Conservation (phyloP, 2,797 vertebrate genomes). For the Sciaenops ocellatus region DNA sequence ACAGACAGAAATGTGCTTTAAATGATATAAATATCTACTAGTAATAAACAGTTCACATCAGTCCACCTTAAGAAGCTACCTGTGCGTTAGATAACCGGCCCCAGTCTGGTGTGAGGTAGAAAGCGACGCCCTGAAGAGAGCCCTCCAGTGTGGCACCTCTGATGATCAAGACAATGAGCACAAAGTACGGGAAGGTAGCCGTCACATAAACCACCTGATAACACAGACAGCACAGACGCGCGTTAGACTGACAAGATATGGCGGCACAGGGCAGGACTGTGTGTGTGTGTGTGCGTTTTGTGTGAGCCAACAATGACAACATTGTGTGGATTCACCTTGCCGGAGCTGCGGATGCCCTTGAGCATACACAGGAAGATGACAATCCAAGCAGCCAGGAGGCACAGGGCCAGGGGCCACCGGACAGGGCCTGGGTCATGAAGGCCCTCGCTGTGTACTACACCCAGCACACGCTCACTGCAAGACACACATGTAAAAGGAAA, state of each 20-base stretch:
- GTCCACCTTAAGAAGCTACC: conserved; percentile 68
- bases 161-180: conserved; percentile 88
- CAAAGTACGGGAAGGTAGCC: conserved; percentile 89
- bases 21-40: background rate
- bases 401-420: conserved; percentile 87
- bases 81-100: conserved; percentile 83
- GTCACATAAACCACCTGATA: conserved; percentile 89
- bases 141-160: conserved; percentile 89
- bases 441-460: conserved; percentile 84
- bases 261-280: background rate
- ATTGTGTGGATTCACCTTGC: conserved; percentile 83
- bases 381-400: conserved; percentile 88
- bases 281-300: background rate
- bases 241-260: conserved; percentile 6
- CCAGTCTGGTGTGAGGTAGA: conserved; percentile 90
- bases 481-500: conserved; percentile 33
- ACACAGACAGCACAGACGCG: conserved; percentile 16
- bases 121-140: conserved; percentile 86
- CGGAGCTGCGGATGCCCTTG: conserved; percentile 90
- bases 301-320: conserved; percentile 22
- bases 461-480: conserved; percentile 84
- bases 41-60: background rate
- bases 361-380: conserved; percentile 90
- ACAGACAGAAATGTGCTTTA: conserved; percentile 7
- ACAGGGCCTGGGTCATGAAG: conserved; percentile 88